phyloP scores from a whole-genome alignment of 2,113 vertebrate species.

The Onychostruthus taczanowskii region DNA sequence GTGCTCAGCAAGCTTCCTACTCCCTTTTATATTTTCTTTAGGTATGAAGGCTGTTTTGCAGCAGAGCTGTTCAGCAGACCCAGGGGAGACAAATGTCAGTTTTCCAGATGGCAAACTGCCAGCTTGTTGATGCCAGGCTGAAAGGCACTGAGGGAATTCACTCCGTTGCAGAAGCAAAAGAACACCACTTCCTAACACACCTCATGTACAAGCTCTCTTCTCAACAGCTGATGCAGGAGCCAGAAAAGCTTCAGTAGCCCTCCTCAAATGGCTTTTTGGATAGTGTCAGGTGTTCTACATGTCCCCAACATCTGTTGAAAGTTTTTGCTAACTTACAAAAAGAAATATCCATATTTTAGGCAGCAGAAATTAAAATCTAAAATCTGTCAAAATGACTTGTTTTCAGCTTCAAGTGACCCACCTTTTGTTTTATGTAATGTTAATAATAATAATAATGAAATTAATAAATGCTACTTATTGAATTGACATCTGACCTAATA shows the following conservation, averaged over 20 bases:
- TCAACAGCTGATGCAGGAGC: not conserved
- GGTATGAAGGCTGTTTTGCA: not conserved
- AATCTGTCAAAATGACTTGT: not conserved
- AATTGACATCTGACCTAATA: not conserved
- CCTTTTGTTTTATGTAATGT: not conserved
- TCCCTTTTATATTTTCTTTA: constrained; percentile 44
- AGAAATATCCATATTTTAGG: not conserved
- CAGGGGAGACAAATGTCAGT: constrained; percentile 52
- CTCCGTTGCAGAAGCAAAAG: constrained; percentile 22
- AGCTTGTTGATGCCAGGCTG: not conserved
- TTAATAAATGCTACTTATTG: not conserved
- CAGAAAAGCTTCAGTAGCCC: not conserved
- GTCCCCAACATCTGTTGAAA: not conserved
- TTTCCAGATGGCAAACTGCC: constrained; percentile 62
- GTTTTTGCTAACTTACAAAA: not conserved
- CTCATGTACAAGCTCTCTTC: not conserved
- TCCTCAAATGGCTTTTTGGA: not conserved
- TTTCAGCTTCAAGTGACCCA: not conserved
- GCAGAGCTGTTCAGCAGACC: not conserved
- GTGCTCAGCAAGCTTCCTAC: constrained; percentile 25
- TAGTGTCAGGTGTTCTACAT: not conserved
- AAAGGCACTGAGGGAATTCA: constrained; percentile 37
- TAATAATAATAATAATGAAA: not conserved
- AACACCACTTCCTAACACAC: constrained; percentile 1
- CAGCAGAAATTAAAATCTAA: not conserved